These are phyloP conservation scores for Nycticorax nycticorax DNA, from an alignment of 2,113 vertebrate species.

Conservation along the genomic window DNA sequence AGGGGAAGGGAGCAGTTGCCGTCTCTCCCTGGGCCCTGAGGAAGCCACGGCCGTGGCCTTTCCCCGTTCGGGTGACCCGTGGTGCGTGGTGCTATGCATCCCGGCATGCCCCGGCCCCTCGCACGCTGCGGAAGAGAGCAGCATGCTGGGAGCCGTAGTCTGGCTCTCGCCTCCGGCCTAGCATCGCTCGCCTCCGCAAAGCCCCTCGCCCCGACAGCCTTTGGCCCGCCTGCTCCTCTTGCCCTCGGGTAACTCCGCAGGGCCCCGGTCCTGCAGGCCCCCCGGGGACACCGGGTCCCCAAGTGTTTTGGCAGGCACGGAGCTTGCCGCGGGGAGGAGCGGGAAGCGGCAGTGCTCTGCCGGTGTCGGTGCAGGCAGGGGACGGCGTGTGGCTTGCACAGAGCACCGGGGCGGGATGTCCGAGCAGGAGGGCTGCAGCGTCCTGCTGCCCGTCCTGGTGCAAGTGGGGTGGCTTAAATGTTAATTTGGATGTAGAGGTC, in stretches of 20 bases:
- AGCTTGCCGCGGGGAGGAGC: neutral
- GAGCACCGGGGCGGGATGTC: neutral
- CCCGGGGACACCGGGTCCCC: neutral
- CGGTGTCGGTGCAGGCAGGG: accelerated
- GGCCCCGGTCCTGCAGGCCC: neutral
- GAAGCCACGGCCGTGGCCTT: accelerated
- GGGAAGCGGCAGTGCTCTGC: neutral
- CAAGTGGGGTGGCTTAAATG: neutral
- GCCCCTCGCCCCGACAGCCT: neutral
- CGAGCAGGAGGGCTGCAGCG: neutral
- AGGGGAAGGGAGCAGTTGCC: accelerated
- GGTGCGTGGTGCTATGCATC: accelerated
- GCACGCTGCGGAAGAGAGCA: neutral
- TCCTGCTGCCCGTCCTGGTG: neutral
- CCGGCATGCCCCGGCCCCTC: neutral
- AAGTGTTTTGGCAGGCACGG: neutral
- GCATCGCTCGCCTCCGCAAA: neutral
- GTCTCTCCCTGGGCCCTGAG: accelerated
- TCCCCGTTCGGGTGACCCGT: accelerated
- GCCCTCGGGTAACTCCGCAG: neutral
- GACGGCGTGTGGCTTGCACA: accelerated
- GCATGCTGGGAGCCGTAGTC: conserved; percentile 50
- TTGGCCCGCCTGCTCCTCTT: neutral
- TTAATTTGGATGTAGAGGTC: neutral
- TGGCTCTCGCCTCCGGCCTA: neutral